These are phyloP conservation scores for Chromoteleia sp. DNA, from an alignment of 2,888 invertebrate species.

Conservation along the genomic window DNA sequence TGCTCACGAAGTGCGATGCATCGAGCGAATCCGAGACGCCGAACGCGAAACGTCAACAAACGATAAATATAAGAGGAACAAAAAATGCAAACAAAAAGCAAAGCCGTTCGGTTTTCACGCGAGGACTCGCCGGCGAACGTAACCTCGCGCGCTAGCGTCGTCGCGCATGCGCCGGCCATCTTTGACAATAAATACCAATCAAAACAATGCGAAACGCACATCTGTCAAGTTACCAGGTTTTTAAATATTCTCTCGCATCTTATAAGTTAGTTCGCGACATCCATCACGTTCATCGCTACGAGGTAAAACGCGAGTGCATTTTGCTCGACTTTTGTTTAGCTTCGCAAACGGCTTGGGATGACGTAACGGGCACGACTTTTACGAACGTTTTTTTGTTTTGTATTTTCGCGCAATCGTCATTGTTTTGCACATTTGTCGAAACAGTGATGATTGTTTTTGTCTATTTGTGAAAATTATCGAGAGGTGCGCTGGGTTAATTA, in stretches of 20 bases:
- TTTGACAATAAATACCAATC: slow-evolving; percentile 52
- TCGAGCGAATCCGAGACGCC: not conserved
- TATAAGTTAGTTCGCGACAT: not conserved
- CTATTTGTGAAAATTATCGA: not conserved
- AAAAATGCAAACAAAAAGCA: not conserved
- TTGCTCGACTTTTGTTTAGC: not conserved
- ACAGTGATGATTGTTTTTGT: not conserved
- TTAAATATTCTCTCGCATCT: slow-evolving; percentile 7
- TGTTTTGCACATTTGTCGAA: not conserved
- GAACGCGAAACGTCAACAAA: slow-evolving; percentile 38
- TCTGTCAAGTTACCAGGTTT: slow-evolving; percentile 39
- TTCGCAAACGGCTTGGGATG: not conserved
- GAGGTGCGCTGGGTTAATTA: not conserved
- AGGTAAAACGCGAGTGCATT: not conserved
- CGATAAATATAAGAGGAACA: slow-evolving; percentile 21
- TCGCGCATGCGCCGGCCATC: slow-evolving; percentile 59
- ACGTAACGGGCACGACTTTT: not conserved
- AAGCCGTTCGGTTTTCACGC: slow-evolving; percentile 12
- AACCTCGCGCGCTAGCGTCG: slow-evolving; percentile 27
- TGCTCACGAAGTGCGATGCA: slow-evolving; percentile 11
- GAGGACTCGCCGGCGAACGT: slow-evolving; percentile 47
- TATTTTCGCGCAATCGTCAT: not conserved
- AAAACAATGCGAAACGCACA: slow-evolving; percentile 36
- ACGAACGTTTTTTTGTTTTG: not conserved
- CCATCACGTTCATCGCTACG: slow-evolving; percentile 1